Conservation (phyloP, 2,888 invertebrate genomes). For the Andrena dorsata region DNA sequence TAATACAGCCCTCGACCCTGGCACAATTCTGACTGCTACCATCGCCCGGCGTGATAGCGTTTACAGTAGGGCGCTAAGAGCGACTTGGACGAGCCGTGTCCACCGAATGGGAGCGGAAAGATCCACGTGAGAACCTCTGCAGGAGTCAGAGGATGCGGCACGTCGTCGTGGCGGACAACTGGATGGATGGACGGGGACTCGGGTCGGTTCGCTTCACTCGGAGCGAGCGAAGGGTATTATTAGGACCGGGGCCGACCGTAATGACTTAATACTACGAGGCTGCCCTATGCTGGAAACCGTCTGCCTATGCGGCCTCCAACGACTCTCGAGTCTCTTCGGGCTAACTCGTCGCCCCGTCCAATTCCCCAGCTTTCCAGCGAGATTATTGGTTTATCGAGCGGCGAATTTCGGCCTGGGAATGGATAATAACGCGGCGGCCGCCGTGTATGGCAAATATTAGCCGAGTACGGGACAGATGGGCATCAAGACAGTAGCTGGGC, state of each 20-base stretch:
- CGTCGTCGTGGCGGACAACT: constrained; percentile 68
- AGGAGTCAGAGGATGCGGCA: constrained; percentile 68
- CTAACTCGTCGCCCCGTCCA: constrained; percentile 47
- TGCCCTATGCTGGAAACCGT: constrained; percentile 73
- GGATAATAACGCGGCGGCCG: constrained; percentile 34
- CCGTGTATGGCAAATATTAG: constrained; percentile 39
- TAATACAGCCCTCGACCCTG: not conserved
- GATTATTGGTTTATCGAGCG: constrained; percentile 49
- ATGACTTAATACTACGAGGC: constrained; percentile 81
- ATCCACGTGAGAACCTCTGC: constrained; percentile 72
- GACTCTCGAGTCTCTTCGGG: constrained; percentile 60
- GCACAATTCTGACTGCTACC: not conserved
- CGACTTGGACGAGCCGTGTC: not conserved
- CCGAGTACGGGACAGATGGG: not conserved
- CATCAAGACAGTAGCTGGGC: constrained; percentile 26
- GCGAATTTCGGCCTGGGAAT: constrained; percentile 21
- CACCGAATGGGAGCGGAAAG: constrained; percentile 5
- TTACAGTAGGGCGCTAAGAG: not conserved
- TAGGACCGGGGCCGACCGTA: constrained; percentile 79
- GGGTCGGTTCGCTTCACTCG: constrained; percentile 71
- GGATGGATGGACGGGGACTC: constrained; percentile 73
- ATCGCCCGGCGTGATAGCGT: not conserved
- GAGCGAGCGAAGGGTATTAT: constrained; percentile 78
- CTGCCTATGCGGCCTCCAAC: constrained; percentile 66
- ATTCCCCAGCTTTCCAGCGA: constrained; percentile 1